These are phyloP conservation scores for Argynnis bischoffii DNA, from an alignment of 2,888 invertebrate species.

Conservation along the genomic window DNA sequence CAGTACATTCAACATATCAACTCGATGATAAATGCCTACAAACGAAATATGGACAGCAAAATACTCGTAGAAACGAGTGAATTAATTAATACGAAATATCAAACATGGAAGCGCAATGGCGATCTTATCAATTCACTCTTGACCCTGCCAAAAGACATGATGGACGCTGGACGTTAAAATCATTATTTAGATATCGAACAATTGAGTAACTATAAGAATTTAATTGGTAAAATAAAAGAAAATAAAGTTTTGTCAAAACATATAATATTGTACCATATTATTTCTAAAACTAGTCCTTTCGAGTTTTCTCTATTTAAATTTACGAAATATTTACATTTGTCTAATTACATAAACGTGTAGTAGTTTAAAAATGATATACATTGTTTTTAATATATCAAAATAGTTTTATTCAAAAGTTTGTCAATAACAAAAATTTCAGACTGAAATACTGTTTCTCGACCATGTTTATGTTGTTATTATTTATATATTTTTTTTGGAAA, in stretches of 20 bases:
- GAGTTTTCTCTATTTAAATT: conserved; percentile 34
- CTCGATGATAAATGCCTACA: conserved; percentile 58
- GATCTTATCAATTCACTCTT: conserved; percentile 89
- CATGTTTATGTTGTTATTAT: not conserved
- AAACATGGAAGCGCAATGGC: conserved; percentile 84
- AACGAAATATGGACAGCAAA: conserved; percentile 43
- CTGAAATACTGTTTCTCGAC: conserved; percentile 4
- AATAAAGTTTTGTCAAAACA: conserved; percentile 42
- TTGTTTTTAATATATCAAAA: conserved; percentile 26
- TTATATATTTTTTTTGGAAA: conserved; percentile 19
- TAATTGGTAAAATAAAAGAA: conserved; percentile 27
- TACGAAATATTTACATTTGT: conserved; percentile 44
- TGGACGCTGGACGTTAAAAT: conserved; percentile 85
- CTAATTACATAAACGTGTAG: conserved; percentile 37
- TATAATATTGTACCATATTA: conserved; percentile 44
- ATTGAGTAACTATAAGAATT: not conserved
- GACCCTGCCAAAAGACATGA: conserved; percentile 88
- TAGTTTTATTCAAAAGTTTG: conserved; percentile 11
- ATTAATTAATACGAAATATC: conserved; percentile 56
- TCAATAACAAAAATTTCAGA: not conserved
- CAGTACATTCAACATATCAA: conserved; percentile 53
- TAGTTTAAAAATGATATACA: conserved; percentile 34
- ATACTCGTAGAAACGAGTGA: conserved; percentile 51
- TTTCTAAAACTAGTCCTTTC: conserved; percentile 41
- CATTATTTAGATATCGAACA: not conserved